Conservation (phyloP, 2,888 invertebrate species). For the Thymelicus acteon region DNA sequence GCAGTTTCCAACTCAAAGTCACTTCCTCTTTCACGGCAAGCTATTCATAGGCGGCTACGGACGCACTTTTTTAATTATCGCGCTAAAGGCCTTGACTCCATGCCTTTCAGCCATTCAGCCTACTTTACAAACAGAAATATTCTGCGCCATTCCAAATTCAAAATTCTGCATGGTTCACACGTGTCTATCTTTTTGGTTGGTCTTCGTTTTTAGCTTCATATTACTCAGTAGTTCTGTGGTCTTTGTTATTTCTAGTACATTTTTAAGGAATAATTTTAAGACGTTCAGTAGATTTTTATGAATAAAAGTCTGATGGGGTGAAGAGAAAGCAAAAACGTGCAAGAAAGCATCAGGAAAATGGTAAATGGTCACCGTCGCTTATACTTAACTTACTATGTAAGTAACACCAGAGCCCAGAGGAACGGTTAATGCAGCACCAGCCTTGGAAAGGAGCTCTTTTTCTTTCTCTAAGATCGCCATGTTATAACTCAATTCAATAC, state of each 20-base stretch:
- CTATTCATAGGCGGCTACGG: slow-evolving; percentile 29
- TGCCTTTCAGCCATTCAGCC: slow-evolving; percentile 31
- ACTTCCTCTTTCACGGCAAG: slow-evolving; percentile 26
- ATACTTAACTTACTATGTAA: too few species aligned
- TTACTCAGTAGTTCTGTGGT: neutral
- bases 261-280: neutral
- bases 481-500: too few species aligned
- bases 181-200: neutral
- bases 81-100: slow-evolving; percentile 29
- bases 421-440: too few species aligned
- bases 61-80: slow-evolving; percentile 38
- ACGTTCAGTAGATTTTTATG: too few species aligned
- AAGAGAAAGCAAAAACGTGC: too few species aligned
- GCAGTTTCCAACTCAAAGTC: slow-evolving; percentile 12
- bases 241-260: neutral
- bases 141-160: slow-evolving; percentile 23
- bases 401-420: too few species aligned
- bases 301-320: too few species aligned
- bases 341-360: too few species aligned
- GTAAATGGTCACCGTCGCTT: too few species aligned
- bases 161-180: slow-evolving; percentile 1
- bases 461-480: too few species aligned
- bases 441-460: too few species aligned
- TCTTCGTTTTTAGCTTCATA: neutral
- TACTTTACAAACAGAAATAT: slow-evolving; percentile 15